Percentiles rank a stretch among this genome's conserved stretches.
phyloP scores from a whole-genome alignment of 2,888 invertebrate genomes.

The Adela reaumurella region DNA sequence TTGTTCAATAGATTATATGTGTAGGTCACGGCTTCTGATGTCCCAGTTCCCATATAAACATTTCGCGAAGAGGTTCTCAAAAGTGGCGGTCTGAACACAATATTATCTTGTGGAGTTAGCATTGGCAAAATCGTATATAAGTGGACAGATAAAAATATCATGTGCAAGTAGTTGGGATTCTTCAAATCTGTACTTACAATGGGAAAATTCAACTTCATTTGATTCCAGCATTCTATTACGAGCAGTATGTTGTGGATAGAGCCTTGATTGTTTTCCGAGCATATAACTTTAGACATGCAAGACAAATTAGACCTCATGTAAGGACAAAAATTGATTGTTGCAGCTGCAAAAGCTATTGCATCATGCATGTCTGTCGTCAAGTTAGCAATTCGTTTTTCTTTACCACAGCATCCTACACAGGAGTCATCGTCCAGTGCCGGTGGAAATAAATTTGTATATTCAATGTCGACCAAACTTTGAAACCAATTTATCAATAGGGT shows the following conservation, averaged over 20 bases:
- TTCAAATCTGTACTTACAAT: slow-evolving; percentile 49
- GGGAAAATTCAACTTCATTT: slow-evolving; percentile 52
- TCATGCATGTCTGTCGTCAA: slow-evolving; percentile 52
- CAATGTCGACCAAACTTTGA: too few species aligned
- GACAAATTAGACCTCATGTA: slow-evolving; percentile 46
- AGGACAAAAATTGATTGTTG: slow-evolving; percentile 56
- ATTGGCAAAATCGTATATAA: slow-evolving; percentile 55
- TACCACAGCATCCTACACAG: too few species aligned
- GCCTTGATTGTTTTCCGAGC: slow-evolving; percentile 27
- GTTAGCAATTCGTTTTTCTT: slow-evolving; percentile 22
- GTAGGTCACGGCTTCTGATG: slow-evolving; percentile 35
- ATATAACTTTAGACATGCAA: slow-evolving; percentile 37
- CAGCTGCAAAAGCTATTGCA: slow-evolving; percentile 51
- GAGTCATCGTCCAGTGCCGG: too few species aligned
- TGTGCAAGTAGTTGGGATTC: slow-evolving; percentile 51
- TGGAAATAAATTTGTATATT: too few species aligned
- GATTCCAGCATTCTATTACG: slow-evolving; percentile 50
- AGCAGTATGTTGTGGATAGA: slow-evolving; percentile 56
- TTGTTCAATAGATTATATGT: slow-evolving; percentile 31
- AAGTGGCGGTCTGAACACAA: slow-evolving; percentile 43
- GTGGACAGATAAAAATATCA: slow-evolving; percentile 55
- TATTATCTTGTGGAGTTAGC: slow-evolving; percentile 36
- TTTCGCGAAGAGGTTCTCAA: slow-evolving; percentile 33
- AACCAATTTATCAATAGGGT: too few species aligned
- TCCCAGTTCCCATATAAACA: slow-evolving; percentile 33